phyloP scores from a whole-genome alignment of 2,113 vertebrate genomes.

The Cettia cetti region DNA sequence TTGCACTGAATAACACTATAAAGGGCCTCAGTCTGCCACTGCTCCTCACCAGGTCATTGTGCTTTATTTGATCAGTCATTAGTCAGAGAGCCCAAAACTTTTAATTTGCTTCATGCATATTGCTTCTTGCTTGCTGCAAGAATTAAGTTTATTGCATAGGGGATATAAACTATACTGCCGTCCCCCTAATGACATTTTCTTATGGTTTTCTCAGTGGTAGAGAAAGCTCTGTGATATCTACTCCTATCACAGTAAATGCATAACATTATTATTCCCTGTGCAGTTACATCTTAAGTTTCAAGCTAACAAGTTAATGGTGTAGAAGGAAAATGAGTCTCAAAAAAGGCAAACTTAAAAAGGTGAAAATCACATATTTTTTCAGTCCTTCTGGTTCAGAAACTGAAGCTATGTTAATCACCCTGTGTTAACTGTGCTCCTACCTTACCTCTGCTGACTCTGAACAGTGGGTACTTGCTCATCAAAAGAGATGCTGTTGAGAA shows the following conservation, averaged over 20 bases:
- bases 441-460: not conserved
- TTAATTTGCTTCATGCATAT: not conserved
- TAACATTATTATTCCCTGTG: not conserved
- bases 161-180: not conserved
- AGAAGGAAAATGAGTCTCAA: not conserved
- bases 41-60: rapidly evolving
- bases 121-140: not conserved
- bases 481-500: not conserved
- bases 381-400: not conserved
- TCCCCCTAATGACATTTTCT: not conserved
- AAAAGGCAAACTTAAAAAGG: not conserved
- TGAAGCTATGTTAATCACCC: not conserved
- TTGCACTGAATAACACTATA: rapidly evolving
- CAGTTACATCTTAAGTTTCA: not conserved
- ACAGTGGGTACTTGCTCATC: not conserved
- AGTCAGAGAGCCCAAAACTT: not conserved
- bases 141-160: not conserved
- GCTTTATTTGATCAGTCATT: not conserved
- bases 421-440: not conserved
- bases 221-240: not conserved
- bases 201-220: not conserved
- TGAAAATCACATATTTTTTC: not conserved
- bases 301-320: not conserved
- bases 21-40: not conserved
- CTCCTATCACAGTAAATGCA: not conserved